Evolutionary conservation across 2,113 vertebrate species (phyloP).

Genomic region (Poeciliopsis occidentalis): DNA sequence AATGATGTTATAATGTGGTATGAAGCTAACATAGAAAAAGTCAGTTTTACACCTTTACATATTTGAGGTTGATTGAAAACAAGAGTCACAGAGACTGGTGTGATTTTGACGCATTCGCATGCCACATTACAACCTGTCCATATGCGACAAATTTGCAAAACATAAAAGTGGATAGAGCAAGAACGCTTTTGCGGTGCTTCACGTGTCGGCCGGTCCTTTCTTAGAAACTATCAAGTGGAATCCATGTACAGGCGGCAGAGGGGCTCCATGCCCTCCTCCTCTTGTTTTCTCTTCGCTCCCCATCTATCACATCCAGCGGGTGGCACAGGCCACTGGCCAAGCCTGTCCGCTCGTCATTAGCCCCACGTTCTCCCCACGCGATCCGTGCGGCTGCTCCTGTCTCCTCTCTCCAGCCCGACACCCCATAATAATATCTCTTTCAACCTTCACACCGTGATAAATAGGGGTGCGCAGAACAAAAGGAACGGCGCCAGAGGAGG

Average conservation of each 20-base stretch:
- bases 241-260: constrained; percentile 40
- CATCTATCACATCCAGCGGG: constrained; percentile 96
- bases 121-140: neutral
- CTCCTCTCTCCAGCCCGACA: constrained; percentile 94
- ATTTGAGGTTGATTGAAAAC: too few relatives aligned
- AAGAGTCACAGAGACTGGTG: neutral
- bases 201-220: constrained; percentile 20
- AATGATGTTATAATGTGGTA: too few relatives aligned
- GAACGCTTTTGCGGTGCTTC: neutral
- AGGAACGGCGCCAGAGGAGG: constrained; percentile 85
- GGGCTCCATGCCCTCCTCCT: constrained; percentile 43
- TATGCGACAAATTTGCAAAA: neutral
- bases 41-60: too few relatives aligned
- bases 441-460: constrained; percentile 99
- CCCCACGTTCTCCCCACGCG: constrained; percentile 94
- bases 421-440: constrained; percentile 99
- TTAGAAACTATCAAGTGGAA: constrained; percentile 60
- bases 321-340: constrained; percentile 98
- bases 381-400: constrained; percentile 99
- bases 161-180: too few relatives aligned
- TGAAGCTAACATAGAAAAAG: too few relatives aligned
- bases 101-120: neutral
- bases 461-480: constrained; percentile 99
- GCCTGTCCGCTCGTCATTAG: constrained; percentile 99
- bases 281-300: constrained; percentile 81